phyloP scores from a whole-genome alignment of 1,140 invertebrate genomes.

The Pachypeltis micranthus region DNA sequence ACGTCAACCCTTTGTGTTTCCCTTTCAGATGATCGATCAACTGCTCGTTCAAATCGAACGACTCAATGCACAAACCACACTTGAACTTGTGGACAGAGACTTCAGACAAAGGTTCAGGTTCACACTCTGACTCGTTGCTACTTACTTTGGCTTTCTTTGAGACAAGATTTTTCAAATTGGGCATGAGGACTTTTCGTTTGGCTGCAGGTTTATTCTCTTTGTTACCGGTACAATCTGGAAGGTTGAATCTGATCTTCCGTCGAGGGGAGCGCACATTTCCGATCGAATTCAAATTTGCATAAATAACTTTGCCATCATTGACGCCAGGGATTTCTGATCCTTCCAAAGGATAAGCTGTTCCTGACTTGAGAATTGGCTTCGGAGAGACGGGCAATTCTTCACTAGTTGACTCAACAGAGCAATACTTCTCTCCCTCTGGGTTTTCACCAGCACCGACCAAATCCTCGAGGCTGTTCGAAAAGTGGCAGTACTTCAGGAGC shows the following conservation, averaged over 20 bases:
- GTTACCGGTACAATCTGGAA: constrained; percentile 22
- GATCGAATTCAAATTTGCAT: constrained; percentile 5
- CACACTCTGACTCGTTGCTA: constrained; percentile 9
- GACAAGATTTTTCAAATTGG: constrained; percentile 20
- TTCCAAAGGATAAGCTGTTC: constrained; percentile 17
- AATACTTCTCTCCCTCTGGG: not conserved
- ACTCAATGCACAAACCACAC: constrained; percentile 27
- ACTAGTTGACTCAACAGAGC: not conserved
- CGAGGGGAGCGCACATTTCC: constrained; percentile 12
- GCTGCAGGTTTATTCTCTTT: constrained; percentile 5
- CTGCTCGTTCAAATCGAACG: constrained; percentile 25
- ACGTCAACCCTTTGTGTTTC: constrained; percentile 24
- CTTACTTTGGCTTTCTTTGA: constrained; percentile 9
- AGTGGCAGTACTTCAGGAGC: constrained; percentile 21
- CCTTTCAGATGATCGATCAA: constrained; percentile 26
- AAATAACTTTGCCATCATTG: not conserved
- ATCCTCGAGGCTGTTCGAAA: constrained; percentile 16
- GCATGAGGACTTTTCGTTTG: constrained; percentile 8
- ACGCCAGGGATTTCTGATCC: not conserved
- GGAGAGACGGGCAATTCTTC: constrained; percentile 9
- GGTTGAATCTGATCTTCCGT: constrained; percentile 27
- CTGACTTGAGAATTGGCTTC: constrained; percentile 25
- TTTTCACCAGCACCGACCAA: constrained; percentile 8
- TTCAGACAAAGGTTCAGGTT: not conserved
- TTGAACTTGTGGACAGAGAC: constrained; percentile 22